A percentile compares a stretch with the other conserved stretches of the same genome.
phyloP scores from a whole-genome alignment of 2,888 invertebrate species.

The Podotricha telesiphe region DNA sequence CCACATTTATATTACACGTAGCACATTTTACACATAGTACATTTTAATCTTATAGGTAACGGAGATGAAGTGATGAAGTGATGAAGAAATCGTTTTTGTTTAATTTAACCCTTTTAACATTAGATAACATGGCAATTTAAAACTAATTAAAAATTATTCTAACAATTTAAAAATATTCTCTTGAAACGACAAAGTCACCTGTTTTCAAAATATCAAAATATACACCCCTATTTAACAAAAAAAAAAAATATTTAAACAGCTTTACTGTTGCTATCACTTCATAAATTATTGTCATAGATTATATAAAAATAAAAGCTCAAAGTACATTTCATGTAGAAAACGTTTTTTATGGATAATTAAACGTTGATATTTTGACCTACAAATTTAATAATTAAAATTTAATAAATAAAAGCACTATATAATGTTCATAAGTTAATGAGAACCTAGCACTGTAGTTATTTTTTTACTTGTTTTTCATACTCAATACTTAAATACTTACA shows the following conservation, averaged over 20 bases:
- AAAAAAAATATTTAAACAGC: neutral
- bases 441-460: too few species aligned
- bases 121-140: neutral
- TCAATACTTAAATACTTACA: too few species aligned
- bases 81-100: too few species aligned
- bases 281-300: constrained; percentile 24
- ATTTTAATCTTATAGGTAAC: too few species aligned
- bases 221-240: neutral
- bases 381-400: constrained; percentile 2
- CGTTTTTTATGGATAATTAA: constrained; percentile 13
- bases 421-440: too few species aligned
- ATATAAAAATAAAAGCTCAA: constrained; percentile 3
- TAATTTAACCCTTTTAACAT: constrained; percentile 5
- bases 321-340: neutral
- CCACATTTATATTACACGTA: too few species aligned
- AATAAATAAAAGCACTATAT: too few species aligned
- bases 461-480: too few species aligned
- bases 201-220: neutral
- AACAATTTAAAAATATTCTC: too few species aligned
- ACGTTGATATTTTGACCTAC: constrained; percentile 18
- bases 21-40: too few species aligned
- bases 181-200: neutral
- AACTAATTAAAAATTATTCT: too few species aligned
- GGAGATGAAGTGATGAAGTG: neutral
- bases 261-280: neutral